Evolutionary conservation across 1,140 invertebrate genomes (phyloP).

Genomic region (Neodiprion fabricii): DNA sequence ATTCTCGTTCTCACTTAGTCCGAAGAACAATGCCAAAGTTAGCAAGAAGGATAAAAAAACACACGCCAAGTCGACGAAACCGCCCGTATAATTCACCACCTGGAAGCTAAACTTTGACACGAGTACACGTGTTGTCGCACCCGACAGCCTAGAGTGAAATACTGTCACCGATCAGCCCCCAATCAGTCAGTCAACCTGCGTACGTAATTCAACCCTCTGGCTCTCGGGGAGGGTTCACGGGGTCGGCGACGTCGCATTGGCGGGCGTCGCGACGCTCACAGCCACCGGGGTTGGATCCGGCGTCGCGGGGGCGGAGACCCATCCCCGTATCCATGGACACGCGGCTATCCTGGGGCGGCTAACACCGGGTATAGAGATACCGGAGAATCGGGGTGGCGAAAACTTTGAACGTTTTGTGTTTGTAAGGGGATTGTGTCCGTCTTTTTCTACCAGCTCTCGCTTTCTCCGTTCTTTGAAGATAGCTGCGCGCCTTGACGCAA

Average conservation of each 20-base stretch:
- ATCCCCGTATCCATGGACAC: slow-evolving; percentile 43
- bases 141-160: background rate
- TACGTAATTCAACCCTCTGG: slow-evolving; percentile 12
- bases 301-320: slow-evolving; percentile 33
- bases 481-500: background rate
- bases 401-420: background rate
- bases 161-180: slow-evolving; percentile 16
- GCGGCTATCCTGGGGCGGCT: slow-evolving; percentile 15
- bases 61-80: too few species aligned
- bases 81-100: too few species aligned
- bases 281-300: slow-evolving; percentile 37
- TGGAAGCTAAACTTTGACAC: too few species aligned
- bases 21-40: too few species aligned
- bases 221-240: slow-evolving; percentile 16
- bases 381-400: background rate
- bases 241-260: slow-evolving; percentile 9
- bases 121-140: background rate
- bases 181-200: slow-evolving; percentile 17
- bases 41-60: too few species aligned
- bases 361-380: background rate
- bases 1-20: too few species aligned
- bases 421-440: too few species aligned
- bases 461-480: background rate
- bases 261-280: slow-evolving; percentile 4
- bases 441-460: too few species aligned